Evolutionary conservation across 2,888 invertebrate species (phyloP).

Genomic region (Andrena praecox): DNA sequence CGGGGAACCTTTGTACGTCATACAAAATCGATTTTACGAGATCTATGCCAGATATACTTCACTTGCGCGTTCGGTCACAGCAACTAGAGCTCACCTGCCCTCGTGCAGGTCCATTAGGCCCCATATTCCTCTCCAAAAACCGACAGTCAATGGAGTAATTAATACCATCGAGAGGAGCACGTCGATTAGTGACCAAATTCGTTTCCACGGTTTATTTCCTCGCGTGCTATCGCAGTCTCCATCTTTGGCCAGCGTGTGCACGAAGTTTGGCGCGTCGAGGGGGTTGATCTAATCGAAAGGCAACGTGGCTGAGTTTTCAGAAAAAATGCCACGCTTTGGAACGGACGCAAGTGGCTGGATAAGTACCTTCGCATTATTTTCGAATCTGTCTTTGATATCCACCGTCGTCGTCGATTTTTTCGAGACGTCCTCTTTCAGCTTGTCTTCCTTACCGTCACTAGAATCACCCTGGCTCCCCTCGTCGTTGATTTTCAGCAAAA

Average conservation of each 20-base stretch:
- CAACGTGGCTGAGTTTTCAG: background rate
- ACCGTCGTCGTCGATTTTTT: background rate
- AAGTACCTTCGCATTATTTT: constrained; percentile 16
- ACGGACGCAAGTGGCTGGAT: background rate
- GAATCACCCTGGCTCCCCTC: background rate
- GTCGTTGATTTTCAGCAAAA: background rate
- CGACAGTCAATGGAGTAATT: constrained; percentile 86
- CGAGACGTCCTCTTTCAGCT: background rate
- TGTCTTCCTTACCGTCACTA: background rate
- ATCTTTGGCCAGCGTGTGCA: background rate
- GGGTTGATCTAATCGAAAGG: constrained; percentile 10
- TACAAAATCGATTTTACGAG: background rate
- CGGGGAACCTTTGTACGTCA: constrained; percentile 21
- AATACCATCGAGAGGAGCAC: constrained; percentile 84
- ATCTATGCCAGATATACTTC: background rate
- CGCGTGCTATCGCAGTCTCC: background rate
- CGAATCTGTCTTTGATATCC: background rate
- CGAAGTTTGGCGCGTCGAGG: background rate
- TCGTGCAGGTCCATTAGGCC: constrained; percentile 85
- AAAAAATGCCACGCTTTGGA: background rate
- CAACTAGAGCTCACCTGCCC: constrained; percentile 62
- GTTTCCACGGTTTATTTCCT: constrained; percentile 68
- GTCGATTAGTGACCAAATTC: constrained; percentile 82
- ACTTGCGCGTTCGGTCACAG: background rate
- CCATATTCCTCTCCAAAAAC: constrained; percentile 87